Base-by-base conservation (phyloP, 37 sponge, comb jelly and placozoan species). In the Eunapius fragilis region DNA sequence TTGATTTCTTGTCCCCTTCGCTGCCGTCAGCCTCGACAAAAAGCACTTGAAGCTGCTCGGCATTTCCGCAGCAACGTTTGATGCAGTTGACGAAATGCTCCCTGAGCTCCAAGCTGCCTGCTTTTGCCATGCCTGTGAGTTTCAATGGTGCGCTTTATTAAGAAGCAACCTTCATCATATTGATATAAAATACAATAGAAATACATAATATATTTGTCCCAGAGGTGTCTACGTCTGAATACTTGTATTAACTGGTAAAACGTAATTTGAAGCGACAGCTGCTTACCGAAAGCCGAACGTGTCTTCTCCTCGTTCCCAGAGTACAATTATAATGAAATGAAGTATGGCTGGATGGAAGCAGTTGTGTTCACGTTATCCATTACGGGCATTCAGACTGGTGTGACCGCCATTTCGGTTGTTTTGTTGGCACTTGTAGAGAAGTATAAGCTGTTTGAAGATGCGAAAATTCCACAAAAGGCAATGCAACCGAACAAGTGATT, bases 1-100 rank as follows among this genome's bases (percentile, higher is more conserved):
- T 93, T 0, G 89, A 89, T 67, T 93, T 96, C 76, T 89, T 90
- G 74, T 96, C 96, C 4, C 34, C 32, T 58, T 95, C 96, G 33
- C 36, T 76, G 36, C 82, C 86, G 14, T 75, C 34, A 5, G 82
- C 69, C 25, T 86, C 82, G 26, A 35, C 31, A 38, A 90, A 90
- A 2, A 48, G n/a, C 7, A 33, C 71, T 68, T 86, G 70, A 26
- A 90, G 72, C 6, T 24, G 67, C 67, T 81, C 68, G 2, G 67
- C 72, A 41, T 81, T 71, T 24, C 82, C 78, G 0, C 69, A 25
- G 69, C 81, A 80, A 72, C 38, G 37, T 19, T 76, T 81, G 67
- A 90, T 90, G 67, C 78, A 37, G 25, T 49, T 35, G 14, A 45
- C 82, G 25, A 89, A 89, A 2, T 67, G 72, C 32, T 89, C 84